These are phyloP conservation scores for Cerastis leucographa DNA, from an alignment of 2,888 invertebrate genomes.

Conservation along the genomic window DNA sequence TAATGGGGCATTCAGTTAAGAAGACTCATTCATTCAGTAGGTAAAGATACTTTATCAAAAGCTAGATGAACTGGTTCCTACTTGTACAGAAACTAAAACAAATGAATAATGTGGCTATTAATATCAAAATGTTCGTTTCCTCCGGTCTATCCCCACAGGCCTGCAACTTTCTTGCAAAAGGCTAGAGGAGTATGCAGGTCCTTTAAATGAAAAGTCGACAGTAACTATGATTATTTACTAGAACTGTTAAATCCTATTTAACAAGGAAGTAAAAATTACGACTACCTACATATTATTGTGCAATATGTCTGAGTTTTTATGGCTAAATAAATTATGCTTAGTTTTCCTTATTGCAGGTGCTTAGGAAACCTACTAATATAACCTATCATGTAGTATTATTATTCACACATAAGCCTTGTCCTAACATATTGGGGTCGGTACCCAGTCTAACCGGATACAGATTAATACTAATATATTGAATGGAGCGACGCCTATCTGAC, in stretches of 20 bases:
- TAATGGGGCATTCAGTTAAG: background rate
- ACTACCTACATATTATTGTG: slow-evolving; percentile 3
- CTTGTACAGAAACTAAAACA: background rate
- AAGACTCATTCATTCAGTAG: too few species aligned
- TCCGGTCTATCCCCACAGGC: background rate
- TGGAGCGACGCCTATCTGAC: background rate
- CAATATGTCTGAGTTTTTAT: slow-evolving; percentile 17
- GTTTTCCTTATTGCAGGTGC: slow-evolving; percentile 36
- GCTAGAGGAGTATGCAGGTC: background rate
- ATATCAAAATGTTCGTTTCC: background rate
- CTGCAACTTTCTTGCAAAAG: too few species aligned
- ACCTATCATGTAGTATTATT: background rate
- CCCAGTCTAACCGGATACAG: background rate
- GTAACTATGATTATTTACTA: slow-evolving; percentile 1
- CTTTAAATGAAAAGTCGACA: background rate
- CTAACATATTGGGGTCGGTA: background rate
- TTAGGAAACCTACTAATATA: background rate
- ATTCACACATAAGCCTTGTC: background rate
- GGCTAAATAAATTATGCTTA: background rate
- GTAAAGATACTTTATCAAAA: background rate
- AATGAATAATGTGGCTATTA: background rate
- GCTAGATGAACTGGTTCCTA: too few species aligned
- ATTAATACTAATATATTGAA: background rate
- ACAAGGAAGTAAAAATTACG: background rate
- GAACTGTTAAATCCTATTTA: background rate